A percentile compares a stretch with the other conserved stretches of the same genome.
Conservation (phyloP, 2,113 vertebrate species). For the Centropristis striata region DNA sequence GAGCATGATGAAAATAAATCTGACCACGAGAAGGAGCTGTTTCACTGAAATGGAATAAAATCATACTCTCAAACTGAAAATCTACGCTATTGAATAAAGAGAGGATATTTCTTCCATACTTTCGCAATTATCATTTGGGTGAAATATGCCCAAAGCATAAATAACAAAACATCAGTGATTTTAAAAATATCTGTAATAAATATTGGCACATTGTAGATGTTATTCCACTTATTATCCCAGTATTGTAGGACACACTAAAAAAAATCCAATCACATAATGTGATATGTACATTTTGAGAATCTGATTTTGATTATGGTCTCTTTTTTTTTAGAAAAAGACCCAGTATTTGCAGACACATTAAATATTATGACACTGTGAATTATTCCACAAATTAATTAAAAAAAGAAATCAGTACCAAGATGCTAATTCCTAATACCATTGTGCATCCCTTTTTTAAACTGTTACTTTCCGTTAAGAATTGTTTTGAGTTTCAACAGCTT, state of each 20-base stretch:
- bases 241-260: background rate
- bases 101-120: background rate
- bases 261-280: too few relatives aligned
- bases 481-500: background rate
- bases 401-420: constrained; percentile 14
- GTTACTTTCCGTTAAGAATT: background rate
- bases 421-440: background rate
- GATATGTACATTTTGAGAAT: background rate
- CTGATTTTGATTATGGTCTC: background rate
- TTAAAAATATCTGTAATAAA: constrained; percentile 7
- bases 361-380: background rate
- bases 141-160: background rate
- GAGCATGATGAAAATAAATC: too few relatives aligned
- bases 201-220: constrained; percentile 1
- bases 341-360: background rate
- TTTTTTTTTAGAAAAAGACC: constrained; percentile 1
- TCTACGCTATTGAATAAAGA: too few relatives aligned
- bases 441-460: background rate
- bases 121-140: background rate
- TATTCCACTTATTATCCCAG: constrained; percentile 4
- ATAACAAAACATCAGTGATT: background rate
- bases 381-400: background rate
- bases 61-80: too few relatives aligned
- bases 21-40: too few relatives aligned
- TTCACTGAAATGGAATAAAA: too few relatives aligned